Base-by-base conservation (phyloP, 2,113 vertebrate species). In the Cyanocitta stelleri region DNA sequence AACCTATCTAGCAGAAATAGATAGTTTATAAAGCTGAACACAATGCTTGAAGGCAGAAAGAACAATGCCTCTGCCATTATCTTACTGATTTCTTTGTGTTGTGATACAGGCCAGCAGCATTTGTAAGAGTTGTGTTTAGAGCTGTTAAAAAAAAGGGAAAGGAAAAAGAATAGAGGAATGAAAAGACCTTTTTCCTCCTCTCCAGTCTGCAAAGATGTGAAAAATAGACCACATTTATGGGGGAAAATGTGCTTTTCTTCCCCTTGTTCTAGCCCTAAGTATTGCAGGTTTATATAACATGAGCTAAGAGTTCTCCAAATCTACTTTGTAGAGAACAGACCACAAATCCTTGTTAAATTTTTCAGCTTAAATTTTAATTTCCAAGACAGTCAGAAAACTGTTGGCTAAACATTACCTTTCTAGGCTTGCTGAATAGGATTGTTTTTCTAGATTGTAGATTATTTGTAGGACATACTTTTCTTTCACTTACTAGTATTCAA, bases 11-110 rank as follows among this genome's bases (percentile, higher is more conserved):
- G 32, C 11, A 78, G 66, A 89, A 95, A 79, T 39, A 68, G 19
- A 19, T 64, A 61, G 33, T 59, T 89, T 89, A 81, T 89, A 91
- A 86, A 83, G 27, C 52, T 80, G 72, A 90, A 80, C 29, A 41
- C 18, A 87, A 41, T n/a, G 54, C 86, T 90, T 1, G 5, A 80
- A 95, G 86, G 63, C 64, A 96, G 64, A 52, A 94, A 94, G 27
- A 94, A 17, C 35, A 81, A 89, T 58, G 41, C 27, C 76, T 29
- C 27, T 90, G 71, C 37, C 0, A 13, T 90, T 87, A 90, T 46
- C 39, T 87, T 76, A 49, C 49, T 68, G 37, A 69, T 67, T 94
- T 77, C 49, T 79, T 91, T 94, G 48, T 63, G 48, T 46, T 87
- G n/a, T 0, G 0, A 52, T 72, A 85, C 39, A 76, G 49, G 16